Evolutionary conservation across 2,113 vertebrate genomes (phyloP), one percentile per base, ranked within the genome.

Genomic region (Lepus europaeus): DNA sequence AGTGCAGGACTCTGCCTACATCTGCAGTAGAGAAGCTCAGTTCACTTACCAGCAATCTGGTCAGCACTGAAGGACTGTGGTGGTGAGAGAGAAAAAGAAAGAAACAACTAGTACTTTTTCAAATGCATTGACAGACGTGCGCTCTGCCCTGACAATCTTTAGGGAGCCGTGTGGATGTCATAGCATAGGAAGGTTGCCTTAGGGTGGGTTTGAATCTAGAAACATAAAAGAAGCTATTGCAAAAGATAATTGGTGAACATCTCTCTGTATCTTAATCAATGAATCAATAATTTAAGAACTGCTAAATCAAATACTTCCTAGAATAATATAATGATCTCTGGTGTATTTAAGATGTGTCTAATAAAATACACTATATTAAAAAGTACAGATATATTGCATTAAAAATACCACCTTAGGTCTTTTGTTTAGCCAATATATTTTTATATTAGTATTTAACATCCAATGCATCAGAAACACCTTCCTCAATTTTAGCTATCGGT

Each of bases 21-120:
- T 89, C 89, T 96, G 88, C 92, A 87, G 31, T 8, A 14, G 81
- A 96, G 39, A 90, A 96, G 8, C 89, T 97, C 85, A 92, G 31
- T 97, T 92, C 96, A 99, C 99, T 99, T 98, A 99, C 99, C 99
- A 86, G 96, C 98, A 95, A 99, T 98, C 98, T 99, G 98, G 93
- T 99, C 99, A 96, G 98, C 98, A 91, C 98, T 98, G 98, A 99
- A 99, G 96, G 99, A 99, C 99, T 99, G 98, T 95, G 97, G 97
- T 95, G 97, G 93, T 11, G 81, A 93, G 94, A 94, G 87, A 96
- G 96, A 97, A 84, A 97, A 76, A 98, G 84, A 98, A 91, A 97
- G 93, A 94, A 93, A 98, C 82, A 98, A 92, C 97, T 97, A 98
- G 98, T 98, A 98, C 93, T 96, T 85, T 98, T 98, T 98, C 96